These are phyloP conservation scores for Cinclus mexicanus DNA, from an alignment of 2,113 vertebrate genomes.

Conservation along the genomic window DNA sequence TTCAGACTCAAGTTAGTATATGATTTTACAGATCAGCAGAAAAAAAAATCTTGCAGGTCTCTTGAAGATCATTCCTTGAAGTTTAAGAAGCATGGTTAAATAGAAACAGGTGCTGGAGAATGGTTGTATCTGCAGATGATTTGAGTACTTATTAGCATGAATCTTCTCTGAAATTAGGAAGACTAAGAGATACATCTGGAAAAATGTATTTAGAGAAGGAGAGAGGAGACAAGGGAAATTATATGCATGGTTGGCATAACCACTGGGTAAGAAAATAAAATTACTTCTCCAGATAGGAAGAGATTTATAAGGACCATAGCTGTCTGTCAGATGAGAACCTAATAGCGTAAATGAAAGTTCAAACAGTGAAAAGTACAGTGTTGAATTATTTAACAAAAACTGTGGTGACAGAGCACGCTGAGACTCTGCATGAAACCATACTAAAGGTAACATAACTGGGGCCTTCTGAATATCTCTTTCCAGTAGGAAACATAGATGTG, in stretches of 20 bases:
- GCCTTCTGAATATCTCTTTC: neutral
- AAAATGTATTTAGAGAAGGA: neutral
- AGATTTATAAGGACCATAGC: conserved; percentile 6
- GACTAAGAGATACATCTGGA: neutral
- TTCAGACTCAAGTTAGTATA: neutral
- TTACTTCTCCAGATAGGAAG: conserved; percentile 34
- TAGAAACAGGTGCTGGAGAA: neutral
- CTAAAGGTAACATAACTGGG: neutral
- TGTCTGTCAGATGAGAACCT: conserved; percentile 15
- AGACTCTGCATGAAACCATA: neutral
- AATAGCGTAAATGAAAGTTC: conserved; percentile 20
- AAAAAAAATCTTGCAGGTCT: neutral
- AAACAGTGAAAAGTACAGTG: neutral
- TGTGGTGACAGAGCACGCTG: neutral
- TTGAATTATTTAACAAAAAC: conserved; percentile 53
- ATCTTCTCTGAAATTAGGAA: conserved; percentile 22
- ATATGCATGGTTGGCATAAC: neutral
- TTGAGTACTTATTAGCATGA: neutral
- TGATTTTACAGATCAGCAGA: neutral
- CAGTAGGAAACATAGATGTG: neutral
- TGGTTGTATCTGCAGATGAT: neutral
- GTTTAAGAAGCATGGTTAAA: neutral
- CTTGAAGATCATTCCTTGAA: neutral
- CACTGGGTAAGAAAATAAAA: conserved; percentile 14
- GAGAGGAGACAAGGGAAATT: neutral